These are phyloP conservation scores for Parauchenoglanis punctatus DNA, from an alignment of 2,797 vertebrate species.

Conservation along the genomic window DNA sequence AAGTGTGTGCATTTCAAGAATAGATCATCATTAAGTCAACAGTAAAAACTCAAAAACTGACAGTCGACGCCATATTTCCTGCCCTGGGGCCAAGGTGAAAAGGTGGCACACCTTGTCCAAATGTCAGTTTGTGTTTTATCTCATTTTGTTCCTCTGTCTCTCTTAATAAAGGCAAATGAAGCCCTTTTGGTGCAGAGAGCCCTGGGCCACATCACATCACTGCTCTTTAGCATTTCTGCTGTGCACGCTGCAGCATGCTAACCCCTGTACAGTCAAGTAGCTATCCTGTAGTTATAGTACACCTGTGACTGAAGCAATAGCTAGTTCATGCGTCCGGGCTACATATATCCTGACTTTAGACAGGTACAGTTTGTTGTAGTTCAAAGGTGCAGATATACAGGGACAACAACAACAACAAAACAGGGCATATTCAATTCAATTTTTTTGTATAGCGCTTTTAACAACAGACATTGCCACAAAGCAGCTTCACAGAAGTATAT, in stretches of 20 bases:
- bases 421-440: not conserved
- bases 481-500: too few relatives aligned
- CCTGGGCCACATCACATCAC: conserved; percentile 61
- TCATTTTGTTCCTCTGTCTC: conserved; percentile 55
- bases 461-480: too few relatives aligned
- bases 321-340: conserved; percentile 69
- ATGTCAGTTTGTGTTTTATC: conserved; percentile 65
- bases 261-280: conserved; percentile 55
- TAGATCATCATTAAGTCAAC: not conserved
- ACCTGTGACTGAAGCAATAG: conserved; percentile 60
- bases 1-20: not conserved
- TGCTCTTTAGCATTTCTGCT: conserved; percentile 78
- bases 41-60: conserved; percentile 34
- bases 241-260: conserved; percentile 48
- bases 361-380: not conserved
- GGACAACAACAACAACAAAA: not conserved
- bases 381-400: not conserved
- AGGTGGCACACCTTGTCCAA: conserved; percentile 49
- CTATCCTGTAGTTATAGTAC: conserved; percentile 65
- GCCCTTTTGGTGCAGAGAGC: conserved; percentile 51
- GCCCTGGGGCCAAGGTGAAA: conserved; percentile 51
- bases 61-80: conserved; percentile 53
- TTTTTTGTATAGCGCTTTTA: too few relatives aligned
- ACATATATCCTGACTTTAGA: conserved; percentile 57
- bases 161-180: conserved; percentile 61